Evolutionary conservation across 2,888 invertebrate genomes (phyloP).

Genomic region (Subacronicta megacephala): DNA sequence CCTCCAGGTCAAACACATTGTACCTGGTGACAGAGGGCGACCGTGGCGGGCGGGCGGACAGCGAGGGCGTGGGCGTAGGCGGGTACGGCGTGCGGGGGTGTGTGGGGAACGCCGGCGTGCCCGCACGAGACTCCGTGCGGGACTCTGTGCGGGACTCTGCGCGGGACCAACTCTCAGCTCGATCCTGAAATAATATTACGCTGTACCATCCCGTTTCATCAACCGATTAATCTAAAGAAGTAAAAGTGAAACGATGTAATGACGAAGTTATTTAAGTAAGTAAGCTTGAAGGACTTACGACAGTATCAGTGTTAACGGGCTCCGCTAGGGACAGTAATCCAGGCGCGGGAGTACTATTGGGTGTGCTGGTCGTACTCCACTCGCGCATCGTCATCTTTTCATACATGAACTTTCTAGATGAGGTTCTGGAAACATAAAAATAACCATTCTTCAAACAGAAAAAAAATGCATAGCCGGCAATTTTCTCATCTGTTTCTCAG

Average conservation of each 20-base stretch:
- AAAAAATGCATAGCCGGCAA: slow-evolving; percentile 17
- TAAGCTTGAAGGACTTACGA: slow-evolving; percentile 70
- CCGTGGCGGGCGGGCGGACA: slow-evolving; percentile 93
- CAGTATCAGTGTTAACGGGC: slow-evolving; percentile 73
- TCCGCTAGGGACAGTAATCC: slow-evolving; percentile 86
- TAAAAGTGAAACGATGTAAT: too few relatives aligned
- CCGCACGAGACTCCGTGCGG: slow-evolving; percentile 92
- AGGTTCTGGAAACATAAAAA: slow-evolving; percentile 75
- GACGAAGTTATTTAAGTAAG: too few relatives aligned
- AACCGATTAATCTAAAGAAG: neutral
- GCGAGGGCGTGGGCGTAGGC: slow-evolving; percentile 92
- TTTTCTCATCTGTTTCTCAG: neutral
- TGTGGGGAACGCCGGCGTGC: slow-evolving; percentile 98
- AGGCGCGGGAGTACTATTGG: slow-evolving; percentile 77
- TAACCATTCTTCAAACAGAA: slow-evolving; percentile 36
- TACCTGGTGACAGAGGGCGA: slow-evolving; percentile 91
- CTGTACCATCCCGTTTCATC: neutral
- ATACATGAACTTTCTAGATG: slow-evolving; percentile 88
- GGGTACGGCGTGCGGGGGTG: slow-evolving; percentile 96
- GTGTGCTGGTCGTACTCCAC: slow-evolving; percentile 82
- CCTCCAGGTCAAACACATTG: slow-evolving; percentile 51
- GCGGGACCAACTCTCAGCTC: slow-evolving; percentile 90
- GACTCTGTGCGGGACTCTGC: slow-evolving; percentile 73
- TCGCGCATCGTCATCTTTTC: slow-evolving; percentile 88
- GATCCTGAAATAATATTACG: slow-evolving; percentile 78